Percentiles rank a stretch among this genome's conserved stretches.
Evolutionary conservation across 2,797 vertebrate genomes (phyloP).

Genomic region (Gallinago solitaria): DNA sequence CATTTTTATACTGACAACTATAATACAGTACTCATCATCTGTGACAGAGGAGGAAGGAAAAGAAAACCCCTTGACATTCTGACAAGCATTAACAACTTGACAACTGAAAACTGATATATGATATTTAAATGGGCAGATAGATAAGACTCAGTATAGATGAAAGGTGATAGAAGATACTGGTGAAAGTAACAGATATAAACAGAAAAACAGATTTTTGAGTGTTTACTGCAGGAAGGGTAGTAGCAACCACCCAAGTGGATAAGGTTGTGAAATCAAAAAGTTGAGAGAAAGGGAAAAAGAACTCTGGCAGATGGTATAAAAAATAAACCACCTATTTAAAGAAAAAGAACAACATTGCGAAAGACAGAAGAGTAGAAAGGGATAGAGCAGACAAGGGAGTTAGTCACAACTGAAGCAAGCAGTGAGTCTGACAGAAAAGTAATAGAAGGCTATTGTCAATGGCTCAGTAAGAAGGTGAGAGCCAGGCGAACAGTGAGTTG

Average conservation of each 20-base stretch:
- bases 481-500: background rate
- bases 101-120: background rate
- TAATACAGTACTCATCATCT: background rate
- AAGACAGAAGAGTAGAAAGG: background rate
- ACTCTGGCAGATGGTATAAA: background rate
- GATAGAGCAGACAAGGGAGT: background rate
- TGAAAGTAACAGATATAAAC: background rate
- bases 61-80: background rate
- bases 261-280: background rate
- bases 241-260: background rate
- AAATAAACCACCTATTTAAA: background rate
- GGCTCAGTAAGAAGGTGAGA: background rate
- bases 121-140: background rate
- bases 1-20: background rate
- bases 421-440: background rate
- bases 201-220: background rate
- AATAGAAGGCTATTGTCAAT: background rate
- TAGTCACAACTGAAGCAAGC: background rate
- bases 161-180: background rate
- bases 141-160: background rate
- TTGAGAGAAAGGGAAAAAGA: background rate
- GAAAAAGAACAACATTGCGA: background rate
- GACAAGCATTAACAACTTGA: background rate
- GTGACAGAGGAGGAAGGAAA: background rate
- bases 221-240: background rate